Percentiles rank a stretch among this genome's conserved stretches.
These are phyloP conservation scores for Achlya flavicornis DNA, from an alignment of 2,888 invertebrate genomes.

Conservation along the genomic window DNA sequence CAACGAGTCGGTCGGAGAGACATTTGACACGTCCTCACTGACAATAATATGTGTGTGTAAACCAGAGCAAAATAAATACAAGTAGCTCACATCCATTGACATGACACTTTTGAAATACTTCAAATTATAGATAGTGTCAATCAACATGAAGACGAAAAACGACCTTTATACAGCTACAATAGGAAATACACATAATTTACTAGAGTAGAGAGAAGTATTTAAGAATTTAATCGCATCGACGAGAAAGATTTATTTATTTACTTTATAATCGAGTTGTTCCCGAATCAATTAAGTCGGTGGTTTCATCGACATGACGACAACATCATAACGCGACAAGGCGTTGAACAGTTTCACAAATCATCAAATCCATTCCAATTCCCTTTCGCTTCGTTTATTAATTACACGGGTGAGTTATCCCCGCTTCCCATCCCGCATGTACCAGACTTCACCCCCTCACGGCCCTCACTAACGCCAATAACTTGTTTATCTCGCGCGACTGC, in stretches of 20 bases:
- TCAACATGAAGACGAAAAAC: neutral
- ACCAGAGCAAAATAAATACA: constrained; percentile 55
- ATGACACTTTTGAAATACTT: constrained; percentile 20
- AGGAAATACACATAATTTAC: neutral
- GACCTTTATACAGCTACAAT: neutral
- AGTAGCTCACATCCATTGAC: constrained; percentile 31
- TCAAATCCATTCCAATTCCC: constrained; percentile 63
- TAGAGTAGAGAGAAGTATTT: neutral
- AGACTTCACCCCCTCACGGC: constrained; percentile 34
- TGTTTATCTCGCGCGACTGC: constrained; percentile 72
- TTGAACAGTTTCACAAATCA: constrained; percentile 60
- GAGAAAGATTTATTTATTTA: neutral
- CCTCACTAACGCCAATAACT: constrained; percentile 70
- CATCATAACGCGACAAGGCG: constrained; percentile 19
- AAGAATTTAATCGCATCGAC: neutral
- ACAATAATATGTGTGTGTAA: constrained; percentile 70
- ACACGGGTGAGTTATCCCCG: constrained; percentile 58
- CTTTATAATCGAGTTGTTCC: neutral
- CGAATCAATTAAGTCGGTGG: neutral
- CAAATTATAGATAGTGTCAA: neutral
- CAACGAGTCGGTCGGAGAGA: constrained; percentile 70
- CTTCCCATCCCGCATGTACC: constrained; percentile 28
- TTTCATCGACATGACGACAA: neutral
- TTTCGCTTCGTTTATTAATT: constrained; percentile 75
- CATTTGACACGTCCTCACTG: constrained; percentile 77